Conservation (phyloP, 2,113 vertebrate species). For the Ahaetulla prasina region DNA sequence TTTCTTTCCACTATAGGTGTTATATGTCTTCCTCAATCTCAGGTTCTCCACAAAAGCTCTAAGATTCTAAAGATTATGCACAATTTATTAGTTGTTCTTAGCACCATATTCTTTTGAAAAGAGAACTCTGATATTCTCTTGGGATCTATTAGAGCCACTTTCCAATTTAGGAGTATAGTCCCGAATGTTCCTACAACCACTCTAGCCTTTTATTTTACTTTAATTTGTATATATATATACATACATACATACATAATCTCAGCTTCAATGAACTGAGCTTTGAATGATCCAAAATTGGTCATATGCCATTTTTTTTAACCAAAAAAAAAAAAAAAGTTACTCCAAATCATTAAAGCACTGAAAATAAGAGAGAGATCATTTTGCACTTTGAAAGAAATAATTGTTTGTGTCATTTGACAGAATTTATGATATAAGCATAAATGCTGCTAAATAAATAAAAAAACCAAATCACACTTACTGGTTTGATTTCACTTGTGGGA, state of each 20-base stretch:
- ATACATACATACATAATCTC: background rate
- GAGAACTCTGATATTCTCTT: background rate
- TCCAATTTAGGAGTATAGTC: background rate
- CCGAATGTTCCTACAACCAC: background rate
- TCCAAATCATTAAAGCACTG: constrained; percentile 50
- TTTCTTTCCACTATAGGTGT: background rate
- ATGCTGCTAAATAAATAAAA: background rate
- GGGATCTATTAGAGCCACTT: background rate
- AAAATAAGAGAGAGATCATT: constrained; percentile 33
- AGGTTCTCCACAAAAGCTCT: background rate
- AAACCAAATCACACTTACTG: background rate
- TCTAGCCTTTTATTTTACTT: background rate
- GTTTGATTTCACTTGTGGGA: background rate
- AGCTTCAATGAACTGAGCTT: constrained; percentile 62
- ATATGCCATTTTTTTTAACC: constrained; percentile 14
- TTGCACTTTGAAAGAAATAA: background rate
- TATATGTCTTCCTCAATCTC: background rate
- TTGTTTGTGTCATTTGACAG: background rate
- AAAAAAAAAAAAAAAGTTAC: constrained; percentile 24
- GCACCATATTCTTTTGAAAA: too few relatives aligned
- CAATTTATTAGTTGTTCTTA: background rate
- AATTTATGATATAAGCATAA: background rate
- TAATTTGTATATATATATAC: background rate
- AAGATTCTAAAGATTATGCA: background rate
- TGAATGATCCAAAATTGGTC: constrained; percentile 63